Conservation (phyloP, 2,888 invertebrate genomes). For the Julus scandinavius region DNA sequence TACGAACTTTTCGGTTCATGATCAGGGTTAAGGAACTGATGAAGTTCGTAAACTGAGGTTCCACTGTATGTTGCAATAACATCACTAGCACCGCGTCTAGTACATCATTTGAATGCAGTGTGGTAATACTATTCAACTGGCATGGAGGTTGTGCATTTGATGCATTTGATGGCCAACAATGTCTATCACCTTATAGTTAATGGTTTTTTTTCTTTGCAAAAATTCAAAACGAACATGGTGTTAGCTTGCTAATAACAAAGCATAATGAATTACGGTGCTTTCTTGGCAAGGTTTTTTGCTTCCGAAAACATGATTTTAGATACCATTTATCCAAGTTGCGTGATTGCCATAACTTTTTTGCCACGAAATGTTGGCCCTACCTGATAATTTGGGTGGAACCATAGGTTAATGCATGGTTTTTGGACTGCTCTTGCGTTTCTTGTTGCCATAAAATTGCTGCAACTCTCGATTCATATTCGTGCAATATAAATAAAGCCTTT, state of each 20-base stretch:
- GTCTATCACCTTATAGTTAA: neutral
- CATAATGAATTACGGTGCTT: neutral
- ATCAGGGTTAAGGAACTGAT: no score
- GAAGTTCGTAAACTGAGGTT: no score
- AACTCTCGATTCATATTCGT: no score
- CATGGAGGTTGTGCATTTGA: neutral
- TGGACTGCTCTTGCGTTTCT: neutral
- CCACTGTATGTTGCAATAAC: no score
- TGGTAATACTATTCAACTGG: no score
- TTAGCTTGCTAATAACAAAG: neutral
- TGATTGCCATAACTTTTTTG: neutral
- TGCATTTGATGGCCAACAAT: neutral
- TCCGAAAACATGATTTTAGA: neutral
- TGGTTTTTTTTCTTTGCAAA: neutral
- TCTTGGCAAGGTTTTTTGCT: neutral
- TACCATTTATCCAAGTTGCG: neutral
- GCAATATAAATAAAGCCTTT: no score
- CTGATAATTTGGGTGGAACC: neutral
- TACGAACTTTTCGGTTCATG: no score
- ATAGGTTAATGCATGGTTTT: constrained; percentile 15
- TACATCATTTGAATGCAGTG: no score
- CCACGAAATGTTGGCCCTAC: neutral
- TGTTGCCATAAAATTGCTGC: no score
- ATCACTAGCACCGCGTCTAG: no score
- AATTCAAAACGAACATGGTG: neutral